Evolutionary conservation across 2,113 vertebrate genomes (phyloP).

Genomic region (Sinocyclocheilus grahami): DNA sequence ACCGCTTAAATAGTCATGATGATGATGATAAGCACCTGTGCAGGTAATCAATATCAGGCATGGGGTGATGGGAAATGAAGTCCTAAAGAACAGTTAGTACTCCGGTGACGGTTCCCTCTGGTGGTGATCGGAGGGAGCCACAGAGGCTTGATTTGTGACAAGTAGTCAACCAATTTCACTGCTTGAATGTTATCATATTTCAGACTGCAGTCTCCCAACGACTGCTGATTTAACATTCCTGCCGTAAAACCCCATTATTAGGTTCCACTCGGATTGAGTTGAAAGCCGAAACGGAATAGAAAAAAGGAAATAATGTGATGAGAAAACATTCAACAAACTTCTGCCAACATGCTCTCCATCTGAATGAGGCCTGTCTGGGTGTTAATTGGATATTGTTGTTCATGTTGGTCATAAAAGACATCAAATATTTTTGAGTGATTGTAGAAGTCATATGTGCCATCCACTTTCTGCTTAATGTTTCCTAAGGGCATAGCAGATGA

Average conservation of each 20-base stretch:
- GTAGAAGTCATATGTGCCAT: conserved; percentile 24
- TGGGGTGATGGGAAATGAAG: too few species aligned
- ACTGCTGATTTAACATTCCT: conserved; percentile 51
- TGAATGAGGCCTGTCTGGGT: conserved; percentile 38
- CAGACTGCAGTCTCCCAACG: conserved; percentile 37
- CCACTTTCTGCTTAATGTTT: conserved; percentile 7
- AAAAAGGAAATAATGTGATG: conserved; percentile 25
- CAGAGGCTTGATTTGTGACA: too few species aligned
- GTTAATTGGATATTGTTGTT: conserved; percentile 50
- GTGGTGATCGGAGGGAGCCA: too few species aligned
- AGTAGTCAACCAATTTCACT: conserved; percentile 51
- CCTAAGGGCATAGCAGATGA: neutral
- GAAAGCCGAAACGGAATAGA: conserved; percentile 38
- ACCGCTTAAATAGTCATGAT: too few species aligned
- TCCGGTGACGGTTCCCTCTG: too few species aligned
- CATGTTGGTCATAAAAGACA: conserved; percentile 22
- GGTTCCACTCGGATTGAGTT: conserved; percentile 52
- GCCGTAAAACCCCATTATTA: conserved; percentile 53
- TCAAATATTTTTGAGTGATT: conserved; percentile 36
- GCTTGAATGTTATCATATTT: conserved; percentile 57
- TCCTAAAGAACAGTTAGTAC: too few species aligned
- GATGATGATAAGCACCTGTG: too few species aligned
- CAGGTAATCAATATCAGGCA: too few species aligned
- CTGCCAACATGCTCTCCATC: conserved; percentile 27
- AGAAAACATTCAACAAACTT: conserved; percentile 28